Base-by-base conservation (phyloP, 1,140 invertebrate species). In the Phymastichus coffea region DNA sequence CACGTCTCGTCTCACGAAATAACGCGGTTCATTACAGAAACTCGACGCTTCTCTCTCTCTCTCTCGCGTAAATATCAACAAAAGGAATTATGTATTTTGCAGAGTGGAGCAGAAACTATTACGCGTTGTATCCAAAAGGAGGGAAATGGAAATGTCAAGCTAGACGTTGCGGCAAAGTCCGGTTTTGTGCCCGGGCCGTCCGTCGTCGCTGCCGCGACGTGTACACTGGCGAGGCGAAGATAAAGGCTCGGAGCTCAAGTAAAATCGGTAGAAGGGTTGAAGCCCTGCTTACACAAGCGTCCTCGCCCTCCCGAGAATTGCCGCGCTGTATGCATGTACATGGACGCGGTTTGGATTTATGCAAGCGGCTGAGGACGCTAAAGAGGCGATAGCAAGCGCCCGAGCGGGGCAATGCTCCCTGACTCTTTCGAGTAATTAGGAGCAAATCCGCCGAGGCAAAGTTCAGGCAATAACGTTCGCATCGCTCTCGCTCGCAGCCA, bases 61-160 rank as follows among this genome's bases (percentile, higher is more conserved):
- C n/a, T n/a, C n/a, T n/a, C n/a, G n/a, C n/a, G n/a, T n/a, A n/a
- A n/a, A n/a, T n/a, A n/a, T n/a, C n/a, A n/a, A n/a, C n/a, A n/a
- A n/a, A n/a, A n/a, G n/a, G n/a, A n/a, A n/a, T n/a, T n/a, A n/a
- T n/a, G n/a, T n/a, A n/a, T n/a, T n/a, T n/a, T n/a, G n/a, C n/a
- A n/a, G n/a, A n/a, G n/a, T n/a, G n/a, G n/a, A n/a, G n/a, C n/a
- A n/a, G 17, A 41, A 49, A 41, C 35, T 49, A 48, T 49, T 57
- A 49, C 25, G n/a, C 12, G 17, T 40, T 25, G 25, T 26, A n/a
- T 40, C 44, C 6, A n/a, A n/a, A n/a, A n/a, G n/a, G n/a, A n/a
- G 35, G 25, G 55, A 48, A 57, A 57, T 57, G 47, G 46, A 57
- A 57, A 57, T 30, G 46, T 57, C 46, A 41, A 20, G 46, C 23